Evolutionary conservation across 2,888 invertebrate species (phyloP).

Genomic region (Nephrotoma guestfalica): DNA sequence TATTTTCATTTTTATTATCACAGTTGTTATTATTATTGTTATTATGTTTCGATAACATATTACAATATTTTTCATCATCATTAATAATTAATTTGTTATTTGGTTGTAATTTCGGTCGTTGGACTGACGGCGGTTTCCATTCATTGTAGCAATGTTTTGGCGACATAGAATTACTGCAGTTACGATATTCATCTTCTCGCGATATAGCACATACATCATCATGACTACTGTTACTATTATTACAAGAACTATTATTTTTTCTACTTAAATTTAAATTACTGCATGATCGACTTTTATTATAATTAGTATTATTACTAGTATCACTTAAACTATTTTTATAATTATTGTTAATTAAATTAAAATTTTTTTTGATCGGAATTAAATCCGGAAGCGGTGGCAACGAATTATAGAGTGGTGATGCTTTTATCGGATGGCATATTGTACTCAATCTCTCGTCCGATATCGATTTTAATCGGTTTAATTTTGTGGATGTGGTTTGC

Average conservation of each 20-base stretch:
- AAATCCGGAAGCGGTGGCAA: constrained; percentile 16
- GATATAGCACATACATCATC: not conserved
- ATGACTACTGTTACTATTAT: not conserved
- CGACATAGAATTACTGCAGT: not conserved
- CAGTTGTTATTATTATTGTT: constrained; percentile 3
- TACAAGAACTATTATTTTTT: not conserved
- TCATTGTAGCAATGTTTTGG: not conserved
- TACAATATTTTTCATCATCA: not conserved
- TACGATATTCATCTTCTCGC: not conserved
- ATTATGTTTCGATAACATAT: not conserved
- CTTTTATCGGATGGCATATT: constrained; percentile 2
- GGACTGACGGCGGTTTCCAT: not conserved
- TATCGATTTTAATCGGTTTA: not conserved
- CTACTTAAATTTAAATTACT: not conserved
- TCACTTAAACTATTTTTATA: not conserved
- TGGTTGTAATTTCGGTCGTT: not conserved
- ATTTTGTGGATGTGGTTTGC: not conserved
- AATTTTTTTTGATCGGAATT: constrained; percentile 14
- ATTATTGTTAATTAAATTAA: not conserved
- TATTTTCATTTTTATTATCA: not conserved
- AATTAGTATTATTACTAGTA: not conserved
- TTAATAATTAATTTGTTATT: constrained; percentile 1
- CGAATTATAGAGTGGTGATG: constrained; percentile 10
- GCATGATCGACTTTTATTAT: not conserved
- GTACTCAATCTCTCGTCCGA: not conserved